Evolutionary conservation across 2,888 invertebrate species (phyloP).

Genomic region (Cordilura impudica): DNA sequence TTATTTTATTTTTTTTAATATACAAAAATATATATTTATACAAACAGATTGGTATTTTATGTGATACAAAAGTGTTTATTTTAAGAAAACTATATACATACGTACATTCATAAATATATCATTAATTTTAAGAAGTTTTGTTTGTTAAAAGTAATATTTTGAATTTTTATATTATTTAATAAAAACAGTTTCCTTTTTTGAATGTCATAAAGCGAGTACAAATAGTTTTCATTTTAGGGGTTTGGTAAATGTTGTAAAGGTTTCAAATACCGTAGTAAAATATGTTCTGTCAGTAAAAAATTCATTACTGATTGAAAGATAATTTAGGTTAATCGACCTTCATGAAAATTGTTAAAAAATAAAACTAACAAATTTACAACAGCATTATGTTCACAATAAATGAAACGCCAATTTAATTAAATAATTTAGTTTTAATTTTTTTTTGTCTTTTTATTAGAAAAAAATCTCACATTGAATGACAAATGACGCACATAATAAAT

Average conservation of each 20-base stretch:
- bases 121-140: slow-evolving; percentile 54
- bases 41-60: slow-evolving; percentile 52
- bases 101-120: slow-evolving; percentile 26
- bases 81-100: slow-evolving; percentile 9
- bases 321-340: too few species aligned
- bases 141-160: slow-evolving; percentile 47
- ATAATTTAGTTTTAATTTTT: not conserved
- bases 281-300: too few species aligned
- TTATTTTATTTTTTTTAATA: too few species aligned
- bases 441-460: slow-evolving; percentile 50
- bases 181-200: slow-evolving; percentile 29
- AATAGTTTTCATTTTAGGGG: too few species aligned
- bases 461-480: slow-evolving; percentile 44
- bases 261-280: too few species aligned
- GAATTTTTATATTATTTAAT: slow-evolving; percentile 18
- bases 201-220: too few species aligned
- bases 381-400: too few species aligned
- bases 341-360: too few species aligned
- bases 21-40: not conserved
- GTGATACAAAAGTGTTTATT: slow-evolving; percentile 52
- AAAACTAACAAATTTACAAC: too few species aligned
- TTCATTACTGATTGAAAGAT: too few species aligned
- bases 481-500: slow-evolving; percentile 43
- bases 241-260: too few species aligned
- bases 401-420: not conserved